Conservation (phyloP, 1,140 invertebrate genomes). For the Pentalonia nigronervosa region DNA sequence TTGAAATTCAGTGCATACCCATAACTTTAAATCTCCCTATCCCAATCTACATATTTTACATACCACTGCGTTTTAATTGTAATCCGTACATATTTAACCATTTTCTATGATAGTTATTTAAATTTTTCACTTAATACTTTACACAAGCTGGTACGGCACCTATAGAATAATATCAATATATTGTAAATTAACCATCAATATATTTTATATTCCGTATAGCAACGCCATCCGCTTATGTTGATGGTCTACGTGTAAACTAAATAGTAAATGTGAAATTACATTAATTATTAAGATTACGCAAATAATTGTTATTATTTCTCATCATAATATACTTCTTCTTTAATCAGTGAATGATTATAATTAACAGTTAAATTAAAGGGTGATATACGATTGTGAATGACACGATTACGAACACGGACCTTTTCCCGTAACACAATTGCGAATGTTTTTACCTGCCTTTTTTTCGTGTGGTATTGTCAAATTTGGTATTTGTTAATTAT, state of each 20-base stretch:
- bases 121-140: not conserved
- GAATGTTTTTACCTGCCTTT: too few species aligned
- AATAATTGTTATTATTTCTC: not conserved
- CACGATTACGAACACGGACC: too few species aligned
- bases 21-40: not conserved
- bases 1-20: not conserved
- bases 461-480: too few species aligned
- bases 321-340: not conserved
- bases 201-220: not conserved
- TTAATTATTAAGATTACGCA: slow-evolving; percentile 3
- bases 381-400: too few species aligned
- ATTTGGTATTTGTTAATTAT: too few species aligned
- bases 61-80: not conserved
- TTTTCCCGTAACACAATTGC: too few species aligned
- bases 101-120: not conserved
- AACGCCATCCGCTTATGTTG: not conserved
- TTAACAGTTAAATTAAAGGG: not conserved
- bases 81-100: not conserved
- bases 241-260: not conserved
- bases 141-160: not conserved
- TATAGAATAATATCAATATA: not conserved
- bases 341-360: not conserved
- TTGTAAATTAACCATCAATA: not conserved
- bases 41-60: not conserved
- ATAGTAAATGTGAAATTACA: not conserved